Evolutionary conservation across 64 coral and sea anemone genomes (phyloP).

Genomic region (Dendronephthya gigantea): DNA sequence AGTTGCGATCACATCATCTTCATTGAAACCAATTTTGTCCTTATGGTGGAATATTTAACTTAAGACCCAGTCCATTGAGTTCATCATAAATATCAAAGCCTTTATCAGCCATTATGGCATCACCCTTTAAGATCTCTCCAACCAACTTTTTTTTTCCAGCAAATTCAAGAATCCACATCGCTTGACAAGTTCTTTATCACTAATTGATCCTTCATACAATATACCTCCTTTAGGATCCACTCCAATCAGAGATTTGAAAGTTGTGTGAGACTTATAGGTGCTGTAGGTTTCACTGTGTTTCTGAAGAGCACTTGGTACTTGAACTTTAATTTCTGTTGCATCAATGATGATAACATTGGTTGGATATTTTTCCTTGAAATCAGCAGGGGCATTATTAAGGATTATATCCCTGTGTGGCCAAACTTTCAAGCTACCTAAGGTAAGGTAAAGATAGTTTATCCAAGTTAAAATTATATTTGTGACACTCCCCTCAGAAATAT

Average conservation of each 20-base stretch:
- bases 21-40: constrained; percentile 35
- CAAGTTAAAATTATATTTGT: constrained; percentile 42
- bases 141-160: no score
- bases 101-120: constrained; percentile 12
- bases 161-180: constrained; percentile 17
- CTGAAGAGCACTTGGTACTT: constrained; percentile 46
- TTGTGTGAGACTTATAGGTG: constrained; percentile 46
- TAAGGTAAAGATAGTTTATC: constrained; percentile 37
- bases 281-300: constrained; percentile 41
- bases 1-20: constrained; percentile 33
- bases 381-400: constrained; percentile 28
- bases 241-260: constrained; percentile 45
- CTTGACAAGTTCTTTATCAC: constrained; percentile 16
- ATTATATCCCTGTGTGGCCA: constrained; percentile 55
- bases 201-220: constrained; percentile 27
- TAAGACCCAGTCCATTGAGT: constrained; percentile 29
- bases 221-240: constrained; percentile 34
- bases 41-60: constrained; percentile 42
- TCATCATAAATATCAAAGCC: constrained; percentile 40
- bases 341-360: constrained; percentile 43
- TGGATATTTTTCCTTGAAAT: constrained; percentile 39
- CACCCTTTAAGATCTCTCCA: background rate
- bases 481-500: constrained; percentile 26
- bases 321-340: constrained; percentile 51
- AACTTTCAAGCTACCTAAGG: constrained; percentile 45